These are phyloP conservation scores for Pitta sordida DNA, from an alignment of 2,113 vertebrate species.

Conservation along the genomic window DNA sequence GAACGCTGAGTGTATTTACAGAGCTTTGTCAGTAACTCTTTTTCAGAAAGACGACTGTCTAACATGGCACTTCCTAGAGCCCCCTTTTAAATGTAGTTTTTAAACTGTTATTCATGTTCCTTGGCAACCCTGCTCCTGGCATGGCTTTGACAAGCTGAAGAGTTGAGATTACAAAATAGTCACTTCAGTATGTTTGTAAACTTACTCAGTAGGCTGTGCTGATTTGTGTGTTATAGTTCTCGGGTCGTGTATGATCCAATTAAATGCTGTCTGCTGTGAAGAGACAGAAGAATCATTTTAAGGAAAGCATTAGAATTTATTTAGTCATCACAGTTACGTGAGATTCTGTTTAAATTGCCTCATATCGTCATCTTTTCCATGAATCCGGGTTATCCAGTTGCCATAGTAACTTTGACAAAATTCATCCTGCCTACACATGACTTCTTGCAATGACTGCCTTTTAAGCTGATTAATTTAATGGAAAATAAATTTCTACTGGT, in stretches of 20 bases:
- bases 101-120: neutral
- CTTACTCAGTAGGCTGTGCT: neutral
- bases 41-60: neutral
- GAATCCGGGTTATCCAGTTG: conserved; percentile 30
- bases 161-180: neutral
- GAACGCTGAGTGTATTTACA: neutral
- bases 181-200: neutral
- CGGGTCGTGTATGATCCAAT: neutral
- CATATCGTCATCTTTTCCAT: neutral
- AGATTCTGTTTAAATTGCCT: conserved; percentile 40
- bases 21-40: neutral
- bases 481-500: neutral
- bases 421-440: conserved; percentile 22
- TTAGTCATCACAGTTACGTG: neutral
- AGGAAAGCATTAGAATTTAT: neutral
- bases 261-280: neutral
- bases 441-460: conserved; percentile 46
- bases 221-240: neutral
- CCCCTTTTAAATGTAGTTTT: conserved; percentile 33
- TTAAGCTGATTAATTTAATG: conserved; percentile 60
- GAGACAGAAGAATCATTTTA: neutral
- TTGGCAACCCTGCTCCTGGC: neutral
- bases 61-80: neutral
- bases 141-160: neutral
- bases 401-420: conserved; percentile 50